A percentile compares a stretch with the other conserved stretches of the same genome.
Evolutionary conservation across 1,140 invertebrate species (phyloP).

Genomic region (Propsilocerus akamusi): DNA sequence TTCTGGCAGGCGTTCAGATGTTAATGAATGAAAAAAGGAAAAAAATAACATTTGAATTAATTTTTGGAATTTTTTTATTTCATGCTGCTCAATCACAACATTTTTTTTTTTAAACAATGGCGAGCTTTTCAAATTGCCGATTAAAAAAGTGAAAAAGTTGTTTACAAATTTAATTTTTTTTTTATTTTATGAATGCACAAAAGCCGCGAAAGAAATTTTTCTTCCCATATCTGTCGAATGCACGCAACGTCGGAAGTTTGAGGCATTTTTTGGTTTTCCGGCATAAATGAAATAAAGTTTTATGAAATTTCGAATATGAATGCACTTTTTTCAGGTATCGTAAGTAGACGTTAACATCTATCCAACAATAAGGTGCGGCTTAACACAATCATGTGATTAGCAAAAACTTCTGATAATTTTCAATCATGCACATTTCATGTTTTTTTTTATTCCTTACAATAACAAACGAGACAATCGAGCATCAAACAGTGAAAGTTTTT

Average conservation of each 20-base stretch:
- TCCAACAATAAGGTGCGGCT: no score
- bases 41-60: neutral
- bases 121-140: neutral
- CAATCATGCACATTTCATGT: no score
- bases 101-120: neutral
- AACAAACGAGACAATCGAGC: no score
- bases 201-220: neutral
- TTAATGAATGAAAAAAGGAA: neutral
- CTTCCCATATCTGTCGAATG: neutral
- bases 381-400: no score
- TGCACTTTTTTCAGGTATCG: no score
- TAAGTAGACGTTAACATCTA: no score
- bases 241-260: conserved; percentile 2
- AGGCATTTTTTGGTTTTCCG: conserved; percentile 1
- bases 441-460: no score
- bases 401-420: no score
- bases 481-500: no score
- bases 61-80: neutral
- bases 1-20: neutral
- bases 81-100: neutral
- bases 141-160: no score
- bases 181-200: neutral
- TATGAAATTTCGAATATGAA: no score
- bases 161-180: neutral
- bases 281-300: no score